Percentiles rank a stretch among this genome's conserved stretches.
Evolutionary conservation across 2,113 vertebrate species (phyloP).

Genomic region (Puffinus mauretanicus): DNA sequence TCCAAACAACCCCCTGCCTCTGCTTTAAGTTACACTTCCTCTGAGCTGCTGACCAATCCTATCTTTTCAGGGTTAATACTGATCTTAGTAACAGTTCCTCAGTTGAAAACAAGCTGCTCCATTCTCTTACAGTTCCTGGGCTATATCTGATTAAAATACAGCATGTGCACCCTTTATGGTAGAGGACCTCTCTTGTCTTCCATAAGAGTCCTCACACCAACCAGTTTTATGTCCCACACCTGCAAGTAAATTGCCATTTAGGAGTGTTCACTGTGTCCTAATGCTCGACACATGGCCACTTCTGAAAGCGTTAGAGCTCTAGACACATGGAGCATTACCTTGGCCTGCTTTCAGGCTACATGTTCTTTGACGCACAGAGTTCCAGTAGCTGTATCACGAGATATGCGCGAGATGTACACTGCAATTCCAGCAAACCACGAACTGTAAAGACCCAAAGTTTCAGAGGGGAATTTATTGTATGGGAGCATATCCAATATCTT

Average conservation of each 20-base stretch:
- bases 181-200: background rate
- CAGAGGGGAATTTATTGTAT: slow-evolving; percentile 75
- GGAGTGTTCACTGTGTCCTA: background rate
- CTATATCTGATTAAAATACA: background rate
- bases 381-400: background rate
- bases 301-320: background rate
- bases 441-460: slow-evolving; percentile 63
- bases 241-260: background rate
- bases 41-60: fast-evolving
- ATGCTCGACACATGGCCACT: fast-evolving
- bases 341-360: background rate
- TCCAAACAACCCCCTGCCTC: background rate
- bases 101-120: background rate
- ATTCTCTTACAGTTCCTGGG: background rate
- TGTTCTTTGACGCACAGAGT: background rate
- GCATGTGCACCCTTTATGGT: background rate
- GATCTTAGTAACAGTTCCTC: background rate
- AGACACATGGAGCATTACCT: background rate
- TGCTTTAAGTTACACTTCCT: background rate
- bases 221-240: background rate
- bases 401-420: background rate
- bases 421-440: slow-evolving; percentile 46
- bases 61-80: background rate
- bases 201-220: background rate
- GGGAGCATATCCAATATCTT: slow-evolving; percentile 67